phyloP scores from a whole-genome alignment of 2,888 invertebrate species.

The Synergus japonicus region DNA sequence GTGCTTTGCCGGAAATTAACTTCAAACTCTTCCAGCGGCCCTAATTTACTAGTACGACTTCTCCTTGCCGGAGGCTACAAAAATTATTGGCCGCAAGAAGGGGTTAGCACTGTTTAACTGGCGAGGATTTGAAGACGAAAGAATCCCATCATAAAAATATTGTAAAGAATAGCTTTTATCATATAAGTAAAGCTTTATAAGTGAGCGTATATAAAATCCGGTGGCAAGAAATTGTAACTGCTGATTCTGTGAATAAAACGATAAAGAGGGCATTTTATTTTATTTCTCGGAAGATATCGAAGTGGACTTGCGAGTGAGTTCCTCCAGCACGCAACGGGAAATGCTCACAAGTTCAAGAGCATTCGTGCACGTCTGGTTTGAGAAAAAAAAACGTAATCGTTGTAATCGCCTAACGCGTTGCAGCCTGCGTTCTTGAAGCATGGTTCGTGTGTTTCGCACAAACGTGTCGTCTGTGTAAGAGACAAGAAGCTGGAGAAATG shows the following conservation, averaged over 20 bases:
- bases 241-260: background rate
- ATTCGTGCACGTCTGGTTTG: conserved; percentile 31
- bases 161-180: background rate
- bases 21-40: conserved; percentile 21
- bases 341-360: conserved; percentile 36
- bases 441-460: conserved; percentile 49
- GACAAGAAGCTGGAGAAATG: conserved; percentile 4
- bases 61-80: background rate
- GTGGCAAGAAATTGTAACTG: background rate
- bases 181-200: background rate
- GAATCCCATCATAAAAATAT: background rate
- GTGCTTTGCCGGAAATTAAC: conserved; percentile 38
- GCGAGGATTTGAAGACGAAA: background rate
- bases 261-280: conserved; percentile 1
- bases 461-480: conserved; percentile 53
- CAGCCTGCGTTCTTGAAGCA: conserved; percentile 43
- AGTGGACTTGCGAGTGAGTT: background rate
- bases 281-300: conserved; percentile 26
- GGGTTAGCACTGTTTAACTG: background rate
- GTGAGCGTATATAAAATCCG: no score
- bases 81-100: conserved; percentile 3
- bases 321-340: conserved; percentile 17
- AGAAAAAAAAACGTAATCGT: conserved; percentile 51
- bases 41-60: conserved; percentile 16
- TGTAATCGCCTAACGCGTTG: conserved; percentile 58